Conservation (phyloP, 2,797 vertebrate genomes). For the Peromyscus eremicus region DNA sequence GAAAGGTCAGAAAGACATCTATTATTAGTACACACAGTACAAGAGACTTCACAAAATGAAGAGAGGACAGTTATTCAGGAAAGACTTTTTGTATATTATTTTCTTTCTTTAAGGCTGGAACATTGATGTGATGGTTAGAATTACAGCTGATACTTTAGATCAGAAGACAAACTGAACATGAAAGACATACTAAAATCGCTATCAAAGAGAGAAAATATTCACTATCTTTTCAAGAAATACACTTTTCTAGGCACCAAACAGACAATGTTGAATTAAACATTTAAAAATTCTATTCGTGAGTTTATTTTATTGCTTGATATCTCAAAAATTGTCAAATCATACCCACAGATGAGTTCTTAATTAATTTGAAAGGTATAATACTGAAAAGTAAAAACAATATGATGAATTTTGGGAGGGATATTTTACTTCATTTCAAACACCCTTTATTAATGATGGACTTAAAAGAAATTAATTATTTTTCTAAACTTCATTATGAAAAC, state of each 20-base stretch:
- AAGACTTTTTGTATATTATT: neutral
- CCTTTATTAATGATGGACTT: neutral
- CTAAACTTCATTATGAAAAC: neutral
- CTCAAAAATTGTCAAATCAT: neutral
- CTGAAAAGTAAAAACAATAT: neutral
- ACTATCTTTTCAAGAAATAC: neutral
- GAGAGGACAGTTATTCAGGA: neutral
- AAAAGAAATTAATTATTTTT: neutral
- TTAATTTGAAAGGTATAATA: neutral
- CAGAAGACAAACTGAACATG: neutral
- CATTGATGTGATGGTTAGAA: neutral
- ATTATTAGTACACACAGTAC: neutral
- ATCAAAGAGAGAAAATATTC: neutral
- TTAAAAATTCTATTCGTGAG: neutral
- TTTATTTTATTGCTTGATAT: neutral
- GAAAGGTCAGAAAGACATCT: neutral
- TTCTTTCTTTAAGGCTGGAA: neutral
- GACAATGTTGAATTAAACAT: neutral
- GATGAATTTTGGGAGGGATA: neutral
- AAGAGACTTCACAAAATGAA: neutral
- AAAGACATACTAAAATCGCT: too few species aligned
- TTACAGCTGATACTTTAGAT: neutral
- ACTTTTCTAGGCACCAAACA: neutral
- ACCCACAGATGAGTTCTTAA: neutral
- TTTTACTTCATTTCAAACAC: neutral